Base-by-base conservation (phyloP, 1,140 invertebrate genomes). In the Drosophila setifemur region DNA sequence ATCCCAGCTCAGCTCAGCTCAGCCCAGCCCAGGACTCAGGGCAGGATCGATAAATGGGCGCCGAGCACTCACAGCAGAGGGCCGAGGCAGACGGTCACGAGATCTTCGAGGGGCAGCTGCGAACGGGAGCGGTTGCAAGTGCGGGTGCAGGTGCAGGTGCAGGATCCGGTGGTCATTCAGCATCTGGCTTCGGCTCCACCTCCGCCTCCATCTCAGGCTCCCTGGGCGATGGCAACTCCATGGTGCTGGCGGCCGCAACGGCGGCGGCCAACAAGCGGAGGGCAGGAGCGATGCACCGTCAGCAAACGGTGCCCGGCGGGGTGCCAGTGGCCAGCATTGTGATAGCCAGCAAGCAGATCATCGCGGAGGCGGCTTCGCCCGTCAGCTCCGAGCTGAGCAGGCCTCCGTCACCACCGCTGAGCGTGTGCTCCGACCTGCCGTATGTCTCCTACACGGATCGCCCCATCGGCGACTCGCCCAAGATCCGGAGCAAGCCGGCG, bases 401-500 rank as follows among this genome's bases (percentile, higher is more conserved):
- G 0, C 95, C 95, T 49, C 95, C 93, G 1, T 96, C 95, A 11
- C 96, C 96, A 1, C 95, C 96, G 3, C 95, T 96, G 0, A 97
- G 96, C 78, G 94, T 97, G 23, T 97, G 96, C 88, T 95, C 95
- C 0, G 97, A 98, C 90, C 92, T 98, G 54, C 97, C 97, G 0
- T 99, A 98, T 85, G 97, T 98, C 79, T 97, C 97, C 0, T 98
- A 98, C 70, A 98, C 97, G 0, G 97, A 97, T 89, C 92, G 96
- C 66, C 97, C 97, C 4, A 98, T 98, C 66, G 96, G 96, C 73
- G 94, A 96, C 90, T 96, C 96, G 4, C 95, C 95, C 18, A 95
- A 96, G 88, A 92, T 95, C 67, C 93, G 93, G 6, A 93, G 93
- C 23, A 95, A 95, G 89, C 79, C 68, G 1, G 89, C 74, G 2